Evolutionary conservation across 1,140 invertebrate genomes (phyloP).

Genomic region (Andrena cerasifolii): DNA sequence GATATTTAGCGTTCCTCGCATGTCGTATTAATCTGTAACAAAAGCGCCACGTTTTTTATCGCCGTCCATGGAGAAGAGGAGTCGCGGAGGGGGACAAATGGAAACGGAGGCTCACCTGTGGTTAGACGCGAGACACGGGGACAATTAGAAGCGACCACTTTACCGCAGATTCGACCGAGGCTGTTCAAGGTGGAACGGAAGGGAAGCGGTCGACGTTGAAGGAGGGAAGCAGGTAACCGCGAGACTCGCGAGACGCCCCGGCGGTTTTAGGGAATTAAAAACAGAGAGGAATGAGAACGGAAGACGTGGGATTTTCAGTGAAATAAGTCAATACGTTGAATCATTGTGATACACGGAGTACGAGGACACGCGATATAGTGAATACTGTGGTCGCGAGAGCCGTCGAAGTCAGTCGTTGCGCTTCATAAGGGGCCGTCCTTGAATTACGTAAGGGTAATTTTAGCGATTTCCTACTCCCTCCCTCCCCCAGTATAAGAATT

Average conservation of each 20-base stretch:
- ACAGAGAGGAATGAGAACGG: neutral
- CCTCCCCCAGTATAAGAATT: too few relatives aligned
- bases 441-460: too few relatives aligned
- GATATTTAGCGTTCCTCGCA: conserved; percentile 68
- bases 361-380: conserved; percentile 33
- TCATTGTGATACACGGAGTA: conserved; percentile 63
- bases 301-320: conserved; percentile 47
- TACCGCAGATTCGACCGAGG: neutral
- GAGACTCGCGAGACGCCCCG: neutral
- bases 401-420: conserved; percentile 35
- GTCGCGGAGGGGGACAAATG: conserved; percentile 17
- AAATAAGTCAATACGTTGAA: conserved; percentile 69
- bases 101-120: conserved; percentile 15
- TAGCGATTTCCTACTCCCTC: too few relatives aligned
- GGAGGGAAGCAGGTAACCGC: neutral
- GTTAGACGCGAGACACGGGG: conserved; percentile 9
- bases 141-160: conserved; percentile 35
- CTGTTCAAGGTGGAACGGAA: neutral
- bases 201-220: neutral
- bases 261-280: conserved; percentile 42
- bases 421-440: too few relatives aligned
- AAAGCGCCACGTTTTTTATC: conserved; percentile 69
- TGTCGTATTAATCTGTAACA: conserved; percentile 64
- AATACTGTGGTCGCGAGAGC: conserved; percentile 49
- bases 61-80: conserved; percentile 65